These are phyloP conservation scores for Zaprionus ghesquierei DNA, from an alignment of 1,140 invertebrate species.

Conservation along the genomic window DNA sequence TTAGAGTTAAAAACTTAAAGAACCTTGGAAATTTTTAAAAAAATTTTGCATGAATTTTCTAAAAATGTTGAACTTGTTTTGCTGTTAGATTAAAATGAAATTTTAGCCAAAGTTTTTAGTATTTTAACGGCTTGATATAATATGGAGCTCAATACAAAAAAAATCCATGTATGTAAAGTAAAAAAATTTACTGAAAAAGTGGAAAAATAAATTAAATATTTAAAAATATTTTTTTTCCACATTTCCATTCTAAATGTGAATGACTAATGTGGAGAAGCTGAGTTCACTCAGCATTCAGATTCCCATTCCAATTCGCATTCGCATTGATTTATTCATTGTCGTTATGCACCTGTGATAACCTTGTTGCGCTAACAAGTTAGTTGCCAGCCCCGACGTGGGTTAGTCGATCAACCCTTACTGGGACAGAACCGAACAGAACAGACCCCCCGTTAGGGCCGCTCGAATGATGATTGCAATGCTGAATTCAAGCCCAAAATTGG, in stretches of 20 bases:
- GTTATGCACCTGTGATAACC: conserved; percentile 48
- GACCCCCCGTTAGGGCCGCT: conserved; percentile 19
- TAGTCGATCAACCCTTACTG: conserved; percentile 22
- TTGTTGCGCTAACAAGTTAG: conserved; percentile 39
- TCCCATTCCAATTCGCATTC: conserved; percentile 10
- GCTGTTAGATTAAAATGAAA: too few relatives aligned
- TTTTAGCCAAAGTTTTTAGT: too few relatives aligned
- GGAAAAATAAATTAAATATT: neutral
- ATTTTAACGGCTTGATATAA: too few relatives aligned
- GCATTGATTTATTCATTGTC: conserved; percentile 4
- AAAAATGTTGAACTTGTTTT: neutral
- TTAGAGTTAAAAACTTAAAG: too few relatives aligned
- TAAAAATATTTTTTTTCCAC: neutral
- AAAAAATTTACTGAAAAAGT: too few relatives aligned
- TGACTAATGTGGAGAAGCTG: neutral
- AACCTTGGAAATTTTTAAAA: too few relatives aligned
- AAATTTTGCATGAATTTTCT: neutral
- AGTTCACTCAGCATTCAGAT: neutral
- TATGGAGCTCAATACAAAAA: too few relatives aligned
- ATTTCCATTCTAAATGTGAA: conserved; percentile 17
- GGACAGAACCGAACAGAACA: conserved; percentile 40
- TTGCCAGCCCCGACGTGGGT: conserved; percentile 38
- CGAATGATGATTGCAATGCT: conserved; percentile 10
- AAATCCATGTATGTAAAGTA: too few relatives aligned
- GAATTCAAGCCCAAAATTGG: conserved; percentile 9